phyloP scores from a whole-genome alignment of 2,888 invertebrate species.

The Odontocerum albicorne region DNA sequence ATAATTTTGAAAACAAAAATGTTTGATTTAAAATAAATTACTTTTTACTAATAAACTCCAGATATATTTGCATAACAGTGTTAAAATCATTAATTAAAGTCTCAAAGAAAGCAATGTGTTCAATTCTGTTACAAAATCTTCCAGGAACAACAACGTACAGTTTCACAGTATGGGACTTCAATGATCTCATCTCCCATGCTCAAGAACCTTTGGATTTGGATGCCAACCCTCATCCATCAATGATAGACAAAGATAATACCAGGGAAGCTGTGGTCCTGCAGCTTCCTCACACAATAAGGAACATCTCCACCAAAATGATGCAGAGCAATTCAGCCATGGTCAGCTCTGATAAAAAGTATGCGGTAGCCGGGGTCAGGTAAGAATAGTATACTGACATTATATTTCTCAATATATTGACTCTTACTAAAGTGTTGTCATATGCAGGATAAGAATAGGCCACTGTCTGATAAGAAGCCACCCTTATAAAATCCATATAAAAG shows the following conservation, averaged over 20 bases:
- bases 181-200: slow-evolving; percentile 51
- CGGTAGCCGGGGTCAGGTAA: slow-evolving; percentile 91
- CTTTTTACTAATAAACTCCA: too few species aligned
- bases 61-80: too few species aligned
- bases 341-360: slow-evolving; percentile 86
- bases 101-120: too few species aligned
- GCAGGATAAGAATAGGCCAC: too few species aligned
- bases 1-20: too few species aligned
- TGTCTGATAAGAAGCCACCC: too few species aligned
- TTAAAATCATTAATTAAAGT: too few species aligned
- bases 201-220: slow-evolving; percentile 41
- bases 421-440: too few species aligned
- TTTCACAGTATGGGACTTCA: slow-evolving; percentile 80
- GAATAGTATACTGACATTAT: slow-evolving; percentile 3
- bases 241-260: slow-evolving; percentile 33
- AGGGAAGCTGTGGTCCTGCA: slow-evolving; percentile 66
- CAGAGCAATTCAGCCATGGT: slow-evolving; percentile 90
- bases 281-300: slow-evolving; percentile 85
- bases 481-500: too few species aligned
- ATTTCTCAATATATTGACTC: too few species aligned
- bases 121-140: too few species aligned
- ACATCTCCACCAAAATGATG: slow-evolving; percentile 90
- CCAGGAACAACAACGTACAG: slow-evolving; percentile 77
- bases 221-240: slow-evolving; percentile 22
- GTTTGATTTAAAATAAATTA: too few species aligned